Conservation (phyloP, 2,113 vertebrate species). For the Numenius arquata region DNA sequence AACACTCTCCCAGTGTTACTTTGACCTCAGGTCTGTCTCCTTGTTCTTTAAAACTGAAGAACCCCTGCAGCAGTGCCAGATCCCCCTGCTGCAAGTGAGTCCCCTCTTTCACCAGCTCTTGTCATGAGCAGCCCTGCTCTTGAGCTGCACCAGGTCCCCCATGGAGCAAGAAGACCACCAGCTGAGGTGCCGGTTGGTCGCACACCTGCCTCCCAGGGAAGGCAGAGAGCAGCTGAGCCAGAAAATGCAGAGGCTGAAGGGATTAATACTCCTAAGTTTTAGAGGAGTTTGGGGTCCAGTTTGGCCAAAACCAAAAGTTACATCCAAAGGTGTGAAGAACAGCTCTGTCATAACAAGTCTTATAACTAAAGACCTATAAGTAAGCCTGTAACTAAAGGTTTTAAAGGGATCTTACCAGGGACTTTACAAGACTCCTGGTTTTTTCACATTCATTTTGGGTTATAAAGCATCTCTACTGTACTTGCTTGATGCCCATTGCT, state of each 20-base stretch:
- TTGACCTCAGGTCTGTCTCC: not conserved
- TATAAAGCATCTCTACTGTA: not conserved
- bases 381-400: not conserved
- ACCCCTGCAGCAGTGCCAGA: not conserved
- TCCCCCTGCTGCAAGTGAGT: not conserved
- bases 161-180: accelerated
- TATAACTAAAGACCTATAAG: not conserved
- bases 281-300: not conserved
- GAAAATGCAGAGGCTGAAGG: not conserved
- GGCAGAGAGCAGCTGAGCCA: not conserved
- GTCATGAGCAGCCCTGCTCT: not conserved
- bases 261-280: not conserved
- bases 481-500: not conserved
- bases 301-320: not conserved
- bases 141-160: not conserved
- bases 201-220: not conserved
- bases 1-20: not conserved
- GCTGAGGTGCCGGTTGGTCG: not conserved
- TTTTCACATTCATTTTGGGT: not conserved
- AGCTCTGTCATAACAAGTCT: not conserved
- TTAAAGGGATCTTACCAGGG: not conserved
- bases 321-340: not conserved
- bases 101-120: not conserved
- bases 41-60: not conserved
- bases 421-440: not conserved